Base-by-base conservation (phyloP, 2,797 vertebrate genomes). In the Alectoris magna region DNA sequence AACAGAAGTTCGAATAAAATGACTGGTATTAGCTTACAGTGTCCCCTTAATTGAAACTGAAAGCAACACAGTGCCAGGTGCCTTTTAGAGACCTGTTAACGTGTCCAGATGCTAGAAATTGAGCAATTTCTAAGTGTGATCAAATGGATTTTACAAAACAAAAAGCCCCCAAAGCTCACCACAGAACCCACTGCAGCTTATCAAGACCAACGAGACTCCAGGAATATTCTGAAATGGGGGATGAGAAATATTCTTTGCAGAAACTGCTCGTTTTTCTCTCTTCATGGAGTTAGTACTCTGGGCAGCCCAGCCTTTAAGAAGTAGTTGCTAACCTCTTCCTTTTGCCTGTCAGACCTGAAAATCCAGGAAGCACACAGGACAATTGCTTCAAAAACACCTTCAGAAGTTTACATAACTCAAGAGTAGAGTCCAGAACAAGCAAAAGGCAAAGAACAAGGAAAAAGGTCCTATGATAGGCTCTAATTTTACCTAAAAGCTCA, bases 41-140 rank as follows among this genome's bases (percentile, higher is more conserved):
- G n/a, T 75, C 56, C 22, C 23, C 36, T 70, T 19, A 87, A 39
- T 27, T 85, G 80, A 79, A 87, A 80, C n/a, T 83, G 69, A 88
- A 18, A 16, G 8, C 1, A 43, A 24, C 1, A 1, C 10, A 10
- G 6, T 39, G 19, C 38, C 24, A 24, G 31, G 6, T 87, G 34
- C 53, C 91, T 5, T 63, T 91, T 27, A 75, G 68, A 68, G 27
- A 41, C 7, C 27, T 59, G 34, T 29, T 75, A 34, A 69, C 53
- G 22, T 49, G 38, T 24, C 74, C 43, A 0, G 58, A 21, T 92
- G 19, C 31, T 75, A 18, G 64, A 56, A 87, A 34, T 46, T 0
- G 2, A 67, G 43, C 31, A 70, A 7, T 67, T 94, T 72, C 56
- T n/a, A 76, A 27, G 48, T 21, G 23, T 6, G 12, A 26, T 9